Evolutionary conservation across 1,140 invertebrate species (phyloP), one percentile per base, ranked within the genome.

Genomic region (Periplaneta americana): DNA sequence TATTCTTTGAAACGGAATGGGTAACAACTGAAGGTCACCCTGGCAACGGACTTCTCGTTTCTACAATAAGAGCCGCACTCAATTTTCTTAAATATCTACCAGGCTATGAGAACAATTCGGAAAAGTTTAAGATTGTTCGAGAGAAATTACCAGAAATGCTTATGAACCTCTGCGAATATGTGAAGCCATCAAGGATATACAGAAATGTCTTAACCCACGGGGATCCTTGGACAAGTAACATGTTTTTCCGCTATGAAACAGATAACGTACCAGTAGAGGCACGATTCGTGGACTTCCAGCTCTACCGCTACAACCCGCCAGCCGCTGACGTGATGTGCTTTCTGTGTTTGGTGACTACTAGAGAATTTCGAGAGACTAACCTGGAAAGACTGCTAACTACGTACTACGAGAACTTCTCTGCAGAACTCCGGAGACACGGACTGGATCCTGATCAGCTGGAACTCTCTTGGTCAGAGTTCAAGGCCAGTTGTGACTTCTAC

Each of bases 171-270:
- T 88, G 88, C 28, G 86, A 89, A 17, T 86, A 90, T 1, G 85
- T 88, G 34, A 87, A 88, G 82, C 88, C 89, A 0, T 91, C 90
- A 3, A 39, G 84, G 8, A 88, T 85, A 32, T 90, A 89, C 76
- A 85, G 87, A n/a, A 93, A 93, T 81, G 90, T 90, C 0, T 84
- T 92, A 0, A 87, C 87, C 31, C 93, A 93, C 85, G 90, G 90
- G 0, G 91, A 94, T 86, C 83, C 93, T 6, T 93, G 92, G 91
- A 85, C 88, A 2, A 92, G 92, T 83, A 94, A 94, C 84, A 85
- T 93, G 15, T 88, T 94, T 84, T 90, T 92, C 57, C 83, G 81
- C 36, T 28, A 88, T 39, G 78, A 66, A 28, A 34, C 78, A 18
- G 74, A 35, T 31, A n/a, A n/a, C n/a, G 78, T 15, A 22, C 48